Conservation (phyloP, 2,113 vertebrate genomes). For the Pterocles orientalis region DNA sequence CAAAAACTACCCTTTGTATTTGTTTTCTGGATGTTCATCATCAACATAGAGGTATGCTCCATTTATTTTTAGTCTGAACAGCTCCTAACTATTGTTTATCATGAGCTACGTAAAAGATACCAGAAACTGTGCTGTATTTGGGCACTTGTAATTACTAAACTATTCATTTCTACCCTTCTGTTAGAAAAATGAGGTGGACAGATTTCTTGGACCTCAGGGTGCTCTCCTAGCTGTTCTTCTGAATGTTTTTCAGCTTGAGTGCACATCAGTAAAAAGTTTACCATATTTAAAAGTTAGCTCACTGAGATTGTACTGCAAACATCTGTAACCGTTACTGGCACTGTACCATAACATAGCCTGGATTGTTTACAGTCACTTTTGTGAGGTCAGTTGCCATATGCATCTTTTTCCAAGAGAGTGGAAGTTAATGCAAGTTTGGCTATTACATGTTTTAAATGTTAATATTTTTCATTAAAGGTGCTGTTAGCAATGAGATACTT, state of each 20-base stretch:
- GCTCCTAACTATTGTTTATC: neutral
- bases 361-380: neutral
- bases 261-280: neutral
- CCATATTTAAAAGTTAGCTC: neutral
- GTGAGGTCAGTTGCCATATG: neutral
- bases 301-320: neutral
- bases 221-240: neutral
- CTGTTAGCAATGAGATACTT: neutral
- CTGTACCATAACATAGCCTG: neutral
- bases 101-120: neutral
- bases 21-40: neutral
- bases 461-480: neutral
- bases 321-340: neutral
- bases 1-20: neutral
- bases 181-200: neutral
- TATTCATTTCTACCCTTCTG: neutral
- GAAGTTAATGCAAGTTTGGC: neutral
- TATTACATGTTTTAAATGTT: neutral
- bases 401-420: neutral
- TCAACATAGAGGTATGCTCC: neutral
- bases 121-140: neutral
- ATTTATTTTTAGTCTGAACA: neutral
- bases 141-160: neutral
- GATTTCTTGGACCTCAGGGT: neutral
- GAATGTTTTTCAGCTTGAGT: neutral